Conservation (phyloP, 2,113 vertebrate genomes). For the Seriola rivoliana region DNA sequence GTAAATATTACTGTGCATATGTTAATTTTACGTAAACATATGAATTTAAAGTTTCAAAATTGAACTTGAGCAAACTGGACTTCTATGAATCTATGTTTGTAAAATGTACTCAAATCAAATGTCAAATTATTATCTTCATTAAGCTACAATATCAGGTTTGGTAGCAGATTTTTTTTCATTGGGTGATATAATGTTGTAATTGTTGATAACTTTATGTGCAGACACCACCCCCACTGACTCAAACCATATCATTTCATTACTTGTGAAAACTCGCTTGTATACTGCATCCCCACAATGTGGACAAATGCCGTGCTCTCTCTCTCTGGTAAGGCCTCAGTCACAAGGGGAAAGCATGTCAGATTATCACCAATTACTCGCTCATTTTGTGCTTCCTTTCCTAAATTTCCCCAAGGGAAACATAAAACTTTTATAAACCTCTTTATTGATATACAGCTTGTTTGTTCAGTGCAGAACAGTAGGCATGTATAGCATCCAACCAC, state of each 20-base stretch:
- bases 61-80: background rate
- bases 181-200: background rate
- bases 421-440: slow-evolving; percentile 3
- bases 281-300: background rate
- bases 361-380: slow-evolving; percentile 39
- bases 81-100: background rate
- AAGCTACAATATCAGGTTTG: background rate
- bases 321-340: slow-evolving; percentile 34
- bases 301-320: slow-evolving; percentile 8
- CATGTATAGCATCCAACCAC: background rate
- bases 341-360: slow-evolving; percentile 38
- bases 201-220: background rate
- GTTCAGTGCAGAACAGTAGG: background rate
- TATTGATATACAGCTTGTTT: background rate
- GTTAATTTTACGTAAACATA: background rate
- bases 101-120: background rate
- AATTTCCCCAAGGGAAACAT: background rate
- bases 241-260: slow-evolving; percentile 30
- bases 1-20: background rate
- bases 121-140: too few species aligned
- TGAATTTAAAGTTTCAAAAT: background rate
- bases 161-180: background rate
- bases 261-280: background rate
- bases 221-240: background rate
- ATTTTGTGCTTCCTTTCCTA: slow-evolving; percentile 13